phyloP scores from a whole-genome alignment of 2,797 vertebrate species.

The Sebastes hopkinsi region DNA sequence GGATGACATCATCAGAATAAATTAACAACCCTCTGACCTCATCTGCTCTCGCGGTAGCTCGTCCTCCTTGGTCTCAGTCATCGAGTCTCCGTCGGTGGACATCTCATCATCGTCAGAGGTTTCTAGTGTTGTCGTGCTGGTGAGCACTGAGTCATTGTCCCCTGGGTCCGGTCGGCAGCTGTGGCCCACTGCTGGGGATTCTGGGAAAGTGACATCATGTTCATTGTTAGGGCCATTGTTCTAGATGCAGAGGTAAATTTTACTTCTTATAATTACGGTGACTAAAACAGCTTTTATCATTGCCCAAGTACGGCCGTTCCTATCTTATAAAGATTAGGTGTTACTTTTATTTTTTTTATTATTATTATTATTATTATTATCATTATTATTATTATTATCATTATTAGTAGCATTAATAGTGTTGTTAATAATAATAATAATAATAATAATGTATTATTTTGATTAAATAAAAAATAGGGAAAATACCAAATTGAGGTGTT shows the following conservation, averaged over 20 bases:
- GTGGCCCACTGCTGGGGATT: conserved; percentile 11
- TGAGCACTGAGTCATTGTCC: conserved; percentile 42
- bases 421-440: too few species aligned
- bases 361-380: too few species aligned
- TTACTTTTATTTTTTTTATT: too few species aligned
- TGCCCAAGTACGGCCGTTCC: too few species aligned
- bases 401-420: too few species aligned
- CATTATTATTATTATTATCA: too few species aligned
- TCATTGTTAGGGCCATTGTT: not conserved
- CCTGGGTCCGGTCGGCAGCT: conserved; percentile 18
- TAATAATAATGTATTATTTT: too few species aligned
- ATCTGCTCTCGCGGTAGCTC: conserved; percentile 43
- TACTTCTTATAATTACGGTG: too few species aligned
- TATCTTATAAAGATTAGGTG: rapidly evolving
- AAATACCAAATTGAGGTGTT: too few species aligned
- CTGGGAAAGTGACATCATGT: conserved; percentile 43
- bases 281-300: too few species aligned
- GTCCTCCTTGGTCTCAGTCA: not conserved
- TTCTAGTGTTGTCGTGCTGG: conserved; percentile 38
- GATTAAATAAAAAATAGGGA: too few species aligned
- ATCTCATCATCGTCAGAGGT: conserved; percentile 57
- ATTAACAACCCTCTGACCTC: conserved; percentile 57
- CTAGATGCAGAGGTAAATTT: too few species aligned
- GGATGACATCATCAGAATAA: not conserved
- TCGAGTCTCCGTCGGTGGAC: conserved; percentile 40